A percentile compares a stretch with the other conserved stretches of the same genome.
Evolutionary conservation across 1,140 invertebrate genomes (phyloP).

Genomic region (Pollicipes pollicipes): DNA sequence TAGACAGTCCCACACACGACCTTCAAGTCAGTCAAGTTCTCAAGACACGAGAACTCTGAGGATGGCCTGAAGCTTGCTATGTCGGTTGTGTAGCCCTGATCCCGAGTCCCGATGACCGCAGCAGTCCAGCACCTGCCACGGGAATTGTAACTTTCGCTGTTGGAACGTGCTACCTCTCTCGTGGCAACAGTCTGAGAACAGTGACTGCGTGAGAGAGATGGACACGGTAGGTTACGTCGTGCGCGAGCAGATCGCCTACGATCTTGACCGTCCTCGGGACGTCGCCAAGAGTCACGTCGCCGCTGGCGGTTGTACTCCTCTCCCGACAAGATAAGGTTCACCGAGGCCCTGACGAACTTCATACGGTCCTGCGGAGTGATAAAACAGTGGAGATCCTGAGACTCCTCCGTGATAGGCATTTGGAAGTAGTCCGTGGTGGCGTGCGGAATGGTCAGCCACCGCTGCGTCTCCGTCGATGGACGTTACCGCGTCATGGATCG

Average conservation of each 20-base stretch:
- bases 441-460: slow-evolving; percentile 20
- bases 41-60: slow-evolving; percentile 10
- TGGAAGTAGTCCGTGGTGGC: slow-evolving; percentile 23
- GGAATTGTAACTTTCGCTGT: slow-evolving; percentile 7
- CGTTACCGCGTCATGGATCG: slow-evolving; percentile 18
- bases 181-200: slow-evolving; percentile 7
- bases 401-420: slow-evolving; percentile 18
- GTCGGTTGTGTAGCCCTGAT: slow-evolving; percentile 9
- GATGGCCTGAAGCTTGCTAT: slow-evolving; percentile 5
- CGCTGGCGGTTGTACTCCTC: slow-evolving; percentile 19
- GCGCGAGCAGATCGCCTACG: slow-evolving; percentile 16
- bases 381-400: slow-evolving; percentile 20
- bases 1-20: slow-evolving; percentile 15
- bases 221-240: slow-evolving; percentile 11
- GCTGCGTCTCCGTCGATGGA: slow-evolving; percentile 7
- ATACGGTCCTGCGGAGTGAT: slow-evolving; percentile 20
- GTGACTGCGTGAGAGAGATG: slow-evolving; percentile 12
- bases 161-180: slow-evolving; percentile 12
- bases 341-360: slow-evolving; percentile 15
- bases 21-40: slow-evolving; percentile 14
- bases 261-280: slow-evolving; percentile 15
- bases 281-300: slow-evolving; percentile 14
- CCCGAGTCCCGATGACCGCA: slow-evolving; percentile 4
- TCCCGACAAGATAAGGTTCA: slow-evolving; percentile 13
- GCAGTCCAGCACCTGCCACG: slow-evolving; percentile 9